Conservation (phyloP, 1,140 invertebrate genomes). For the Andrena cerasifolii region DNA sequence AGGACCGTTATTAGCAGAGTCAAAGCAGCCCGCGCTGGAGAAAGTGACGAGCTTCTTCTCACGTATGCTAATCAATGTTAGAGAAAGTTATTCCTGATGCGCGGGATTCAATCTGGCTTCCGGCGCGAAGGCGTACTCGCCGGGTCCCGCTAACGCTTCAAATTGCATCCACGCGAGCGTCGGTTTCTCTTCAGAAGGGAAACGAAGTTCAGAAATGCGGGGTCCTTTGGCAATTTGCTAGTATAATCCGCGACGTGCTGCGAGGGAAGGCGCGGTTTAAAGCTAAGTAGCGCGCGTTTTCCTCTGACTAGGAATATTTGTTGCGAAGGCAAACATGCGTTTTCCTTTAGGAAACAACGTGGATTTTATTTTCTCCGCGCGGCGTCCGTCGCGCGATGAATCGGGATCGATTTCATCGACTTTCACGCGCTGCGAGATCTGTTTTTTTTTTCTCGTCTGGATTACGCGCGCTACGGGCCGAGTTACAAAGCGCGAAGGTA, state of each 20-base stretch:
- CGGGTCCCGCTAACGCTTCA: background rate
- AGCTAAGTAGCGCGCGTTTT: background rate
- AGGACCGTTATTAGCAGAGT: conserved; percentile 1
- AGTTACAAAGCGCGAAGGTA: conserved; percentile 21
- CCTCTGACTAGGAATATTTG: too few relatives aligned
- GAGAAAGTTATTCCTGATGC: conserved; percentile 4
- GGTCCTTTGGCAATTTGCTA: conserved; percentile 25
- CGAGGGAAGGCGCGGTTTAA: background rate
- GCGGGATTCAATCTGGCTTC: conserved; percentile 20
- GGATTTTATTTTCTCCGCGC: too few relatives aligned
- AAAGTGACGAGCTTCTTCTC: conserved; percentile 38
- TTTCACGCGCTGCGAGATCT: background rate
- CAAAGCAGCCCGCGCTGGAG: background rate
- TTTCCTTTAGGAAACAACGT: too few relatives aligned
- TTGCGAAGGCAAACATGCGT: too few relatives aligned
- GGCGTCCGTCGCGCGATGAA: too few relatives aligned
- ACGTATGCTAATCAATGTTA: conserved; percentile 33
- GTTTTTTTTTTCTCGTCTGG: background rate
- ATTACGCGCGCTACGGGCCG: background rate
- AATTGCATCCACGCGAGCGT: conserved; percentile 2
- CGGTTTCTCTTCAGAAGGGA: background rate
- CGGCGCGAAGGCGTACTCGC: background rate
- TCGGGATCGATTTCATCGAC: too few relatives aligned
- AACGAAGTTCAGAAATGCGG: background rate
- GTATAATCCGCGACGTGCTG: conserved; percentile 21